phyloP scores from a whole-genome alignment of 2,797 vertebrate species.

The Microhierax caerulescens region DNA sequence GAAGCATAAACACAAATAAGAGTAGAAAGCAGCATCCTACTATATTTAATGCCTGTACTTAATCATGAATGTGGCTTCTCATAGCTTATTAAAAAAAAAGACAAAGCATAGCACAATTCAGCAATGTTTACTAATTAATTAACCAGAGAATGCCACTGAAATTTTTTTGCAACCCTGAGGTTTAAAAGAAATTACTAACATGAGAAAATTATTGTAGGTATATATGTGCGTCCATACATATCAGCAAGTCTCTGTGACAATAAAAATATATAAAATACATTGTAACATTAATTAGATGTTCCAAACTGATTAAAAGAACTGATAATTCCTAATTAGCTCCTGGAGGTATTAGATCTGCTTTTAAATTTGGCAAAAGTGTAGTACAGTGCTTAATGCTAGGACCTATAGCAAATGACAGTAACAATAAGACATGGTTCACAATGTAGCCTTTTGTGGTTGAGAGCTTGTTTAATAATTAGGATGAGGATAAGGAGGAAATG shows the following conservation, averaged over 20 bases:
- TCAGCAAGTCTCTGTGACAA: not conserved
- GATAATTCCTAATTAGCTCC: slow-evolving; percentile 50
- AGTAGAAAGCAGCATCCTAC: not conserved
- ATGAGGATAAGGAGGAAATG: slow-evolving; percentile 60
- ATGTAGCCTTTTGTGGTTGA: slow-evolving; percentile 43
- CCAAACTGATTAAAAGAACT: slow-evolving; percentile 29
- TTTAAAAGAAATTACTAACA: not conserved
- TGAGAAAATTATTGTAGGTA: not conserved
- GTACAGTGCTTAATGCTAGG: not conserved
- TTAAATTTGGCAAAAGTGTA: slow-evolving; percentile 39
- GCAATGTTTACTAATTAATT: not conserved
- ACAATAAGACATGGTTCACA: slow-evolving; percentile 19
- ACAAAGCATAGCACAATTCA: not conserved
- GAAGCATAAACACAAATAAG: not conserved
- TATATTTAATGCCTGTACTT: not conserved
- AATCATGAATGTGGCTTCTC: not conserved
- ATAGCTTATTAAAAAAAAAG: not conserved
- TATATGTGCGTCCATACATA: not conserved
- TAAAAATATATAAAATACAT: not conserved
- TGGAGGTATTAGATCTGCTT: slow-evolving; percentile 49
- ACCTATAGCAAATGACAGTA: slow-evolving; percentile 27
- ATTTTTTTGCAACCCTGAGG: not conserved
- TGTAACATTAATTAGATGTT: slow-evolving; percentile 45
- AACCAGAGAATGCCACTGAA: slow-evolving; percentile 28
- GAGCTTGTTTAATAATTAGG: slow-evolving; percentile 69